Evolutionary conservation across 2,888 invertebrate species (phyloP).

Genomic region (Chydorus sphaericus): DNA sequence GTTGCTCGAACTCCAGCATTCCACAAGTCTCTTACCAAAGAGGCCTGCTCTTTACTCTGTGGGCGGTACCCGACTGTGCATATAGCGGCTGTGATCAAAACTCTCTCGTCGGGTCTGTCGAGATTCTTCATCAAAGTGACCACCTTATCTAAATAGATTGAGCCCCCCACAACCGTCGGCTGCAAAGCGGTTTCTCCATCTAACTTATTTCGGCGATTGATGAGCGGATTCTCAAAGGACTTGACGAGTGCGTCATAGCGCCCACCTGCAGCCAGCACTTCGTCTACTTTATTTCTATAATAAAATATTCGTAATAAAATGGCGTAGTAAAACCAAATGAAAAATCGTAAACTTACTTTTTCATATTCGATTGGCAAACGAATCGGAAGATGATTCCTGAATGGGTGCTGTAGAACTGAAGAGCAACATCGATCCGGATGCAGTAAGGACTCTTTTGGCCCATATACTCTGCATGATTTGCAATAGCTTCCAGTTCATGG

Average conservation of each 20-base stretch:
- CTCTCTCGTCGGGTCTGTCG: constrained; percentile 21
- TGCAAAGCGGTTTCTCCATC: neutral
- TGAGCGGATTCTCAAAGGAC: constrained; percentile 11
- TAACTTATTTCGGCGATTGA: neutral
- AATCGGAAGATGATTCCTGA: constrained; percentile 4
- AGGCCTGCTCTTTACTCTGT: constrained; percentile 37
- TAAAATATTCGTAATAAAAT: constrained; percentile 40
- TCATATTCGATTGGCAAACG: neutral
- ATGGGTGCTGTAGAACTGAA: neutral
- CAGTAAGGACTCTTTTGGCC: constrained; percentile 44
- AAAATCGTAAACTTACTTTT: constrained; percentile 1
- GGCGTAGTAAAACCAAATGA: neutral
- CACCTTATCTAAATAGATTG: constrained; percentile 25
- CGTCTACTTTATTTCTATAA: constrained; percentile 39
- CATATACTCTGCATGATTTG: constrained; percentile 50
- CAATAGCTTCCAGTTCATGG: constrained; percentile 56
- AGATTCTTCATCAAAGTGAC: constrained; percentile 27
- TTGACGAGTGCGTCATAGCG: constrained; percentile 68
- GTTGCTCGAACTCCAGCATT: constrained; percentile 47
- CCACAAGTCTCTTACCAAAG: constrained; percentile 50
- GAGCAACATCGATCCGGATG: neutral
- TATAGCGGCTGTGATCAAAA: constrained; percentile 47
- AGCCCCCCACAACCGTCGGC: constrained; percentile 10
- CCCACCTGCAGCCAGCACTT: constrained; percentile 73
- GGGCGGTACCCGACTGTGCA: constrained; percentile 43